These are phyloP conservation scores for Tachina fera DNA, from an alignment of 2,888 invertebrate genomes.

Conservation along the genomic window DNA sequence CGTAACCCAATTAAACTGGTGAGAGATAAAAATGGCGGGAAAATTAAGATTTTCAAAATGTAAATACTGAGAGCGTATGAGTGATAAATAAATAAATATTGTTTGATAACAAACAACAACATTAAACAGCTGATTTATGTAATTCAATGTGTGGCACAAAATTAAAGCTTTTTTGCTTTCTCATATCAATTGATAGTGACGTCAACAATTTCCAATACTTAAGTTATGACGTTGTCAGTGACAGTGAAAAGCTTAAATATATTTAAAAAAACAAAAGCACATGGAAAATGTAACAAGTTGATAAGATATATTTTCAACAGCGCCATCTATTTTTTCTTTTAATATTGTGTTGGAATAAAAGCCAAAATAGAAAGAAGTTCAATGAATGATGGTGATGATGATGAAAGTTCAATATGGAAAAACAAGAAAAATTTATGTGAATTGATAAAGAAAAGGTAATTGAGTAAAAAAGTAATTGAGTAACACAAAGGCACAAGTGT, in stretches of 20 bases:
- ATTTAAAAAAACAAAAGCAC: slow-evolving; percentile 7
- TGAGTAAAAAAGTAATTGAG: not conserved
- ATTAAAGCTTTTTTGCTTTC: not conserved
- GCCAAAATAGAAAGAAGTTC: too few species aligned
- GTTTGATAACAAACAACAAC: too few species aligned
- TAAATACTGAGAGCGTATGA: slow-evolving; percentile 23
- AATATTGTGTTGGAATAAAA: too few species aligned
- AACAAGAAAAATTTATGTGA: too few species aligned
- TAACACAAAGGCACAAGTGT: not conserved
- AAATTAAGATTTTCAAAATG: not conserved
- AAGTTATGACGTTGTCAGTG: slow-evolving; percentile 36
- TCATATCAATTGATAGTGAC: not conserved
- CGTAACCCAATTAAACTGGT: slow-evolving; percentile 38
- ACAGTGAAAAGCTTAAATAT: not conserved
- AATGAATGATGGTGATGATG: too few species aligned
- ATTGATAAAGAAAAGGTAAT: too few species aligned
- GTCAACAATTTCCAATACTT: slow-evolving; percentile 58
- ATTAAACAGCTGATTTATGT: slow-evolving; percentile 38
- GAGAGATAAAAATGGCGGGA: slow-evolving; percentile 58
- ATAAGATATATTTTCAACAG: slow-evolving; percentile 2
- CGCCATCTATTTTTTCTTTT: slow-evolving; percentile 36
- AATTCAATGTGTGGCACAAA: too few species aligned
- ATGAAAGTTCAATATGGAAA: too few species aligned
- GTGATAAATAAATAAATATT: not conserved
- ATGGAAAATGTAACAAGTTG: slow-evolving; percentile 58